Percentiles rank a stretch among this genome's conserved stretches.
Evolutionary conservation across 1,140 invertebrate species (phyloP).

Genomic region (Odontomachus brunneus): DNA sequence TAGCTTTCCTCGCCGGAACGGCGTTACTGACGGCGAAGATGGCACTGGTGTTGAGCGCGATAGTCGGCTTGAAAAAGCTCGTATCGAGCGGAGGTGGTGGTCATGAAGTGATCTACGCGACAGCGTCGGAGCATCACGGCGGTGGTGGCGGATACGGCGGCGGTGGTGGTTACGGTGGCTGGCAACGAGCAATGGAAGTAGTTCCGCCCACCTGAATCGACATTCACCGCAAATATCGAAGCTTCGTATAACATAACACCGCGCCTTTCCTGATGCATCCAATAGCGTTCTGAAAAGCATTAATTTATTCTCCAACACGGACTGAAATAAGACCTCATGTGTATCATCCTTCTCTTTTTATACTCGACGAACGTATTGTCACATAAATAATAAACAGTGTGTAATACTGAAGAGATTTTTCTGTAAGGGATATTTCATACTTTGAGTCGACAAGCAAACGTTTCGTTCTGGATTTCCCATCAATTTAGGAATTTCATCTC

Average conservation of each 20-base stretch:
- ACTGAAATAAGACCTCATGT: not conserved
- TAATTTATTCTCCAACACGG: slow-evolving; percentile 1
- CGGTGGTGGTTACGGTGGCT: slow-evolving; percentile 81
- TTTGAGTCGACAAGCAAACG: not conserved
- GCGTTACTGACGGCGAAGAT: slow-evolving; percentile 90
- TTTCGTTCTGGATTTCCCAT: not conserved
- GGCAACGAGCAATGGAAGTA: slow-evolving; percentile 85
- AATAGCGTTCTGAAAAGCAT: not conserved
- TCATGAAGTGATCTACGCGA: slow-evolving; percentile 87
- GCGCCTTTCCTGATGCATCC: slow-evolving; percentile 14
- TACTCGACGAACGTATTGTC: not conserved
- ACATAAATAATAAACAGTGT: not conserved
- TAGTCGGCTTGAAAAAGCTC: slow-evolving; percentile 88
- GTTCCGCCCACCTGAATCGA: slow-evolving; percentile 78
- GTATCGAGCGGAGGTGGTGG: slow-evolving; percentile 85
- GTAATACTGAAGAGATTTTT: not conserved
- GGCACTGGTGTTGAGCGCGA: slow-evolving; percentile 88
- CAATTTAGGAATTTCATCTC: not conserved
- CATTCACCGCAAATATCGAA: not conserved
- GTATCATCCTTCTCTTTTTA: not conserved
- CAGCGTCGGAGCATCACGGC: slow-evolving; percentile 82
- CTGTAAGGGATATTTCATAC: too few species aligned
- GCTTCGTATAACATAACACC: slow-evolving; percentile 13
- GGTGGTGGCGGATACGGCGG: slow-evolving; percentile 78
- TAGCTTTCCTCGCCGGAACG: slow-evolving; percentile 88